Evolutionary conservation across 2,113 vertebrate genomes (phyloP).

Genomic region (Symphodus melops): DNA sequence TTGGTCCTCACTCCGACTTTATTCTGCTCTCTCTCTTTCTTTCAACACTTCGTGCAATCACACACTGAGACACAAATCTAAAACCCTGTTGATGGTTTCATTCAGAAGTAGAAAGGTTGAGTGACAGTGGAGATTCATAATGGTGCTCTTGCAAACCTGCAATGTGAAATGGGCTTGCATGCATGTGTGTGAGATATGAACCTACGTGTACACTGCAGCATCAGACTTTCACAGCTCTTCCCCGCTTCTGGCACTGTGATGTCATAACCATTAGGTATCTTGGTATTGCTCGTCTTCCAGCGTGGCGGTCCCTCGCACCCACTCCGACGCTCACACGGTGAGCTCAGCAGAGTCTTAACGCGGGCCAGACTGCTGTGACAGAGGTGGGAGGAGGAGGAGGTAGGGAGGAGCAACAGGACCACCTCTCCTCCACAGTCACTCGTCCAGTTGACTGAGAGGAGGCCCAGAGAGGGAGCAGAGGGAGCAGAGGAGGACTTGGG

Average conservation of each 20-base stretch:
- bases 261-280: fast-evolving
- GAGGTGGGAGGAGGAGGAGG: not conserved
- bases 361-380: fast-evolving
- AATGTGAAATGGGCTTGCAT: too few species aligned
- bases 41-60: too few species aligned
- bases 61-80: too few species aligned
- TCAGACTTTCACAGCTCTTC: fast-evolving
- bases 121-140: too few species aligned
- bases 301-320: fast-evolving
- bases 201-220: slow-evolving; percentile 55
- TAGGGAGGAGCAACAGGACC: fast-evolving
- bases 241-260: not conserved
- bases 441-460: not conserved
- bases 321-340: slow-evolving; percentile 20
- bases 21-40: too few species aligned
- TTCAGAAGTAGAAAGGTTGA: too few species aligned
- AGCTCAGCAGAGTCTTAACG: fast-evolving
- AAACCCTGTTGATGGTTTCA: too few species aligned
- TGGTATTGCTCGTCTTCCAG: fast-evolving
- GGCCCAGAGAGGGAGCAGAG: not conserved
- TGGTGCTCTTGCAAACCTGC: too few species aligned
- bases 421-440: slow-evolving; percentile 10
- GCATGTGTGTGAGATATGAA: not conserved
- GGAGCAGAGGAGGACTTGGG: not conserved
- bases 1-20: too few species aligned